Evolutionary conservation across 2,888 invertebrate genomes (phyloP).

Genomic region (Campoletis raptor): DNA sequence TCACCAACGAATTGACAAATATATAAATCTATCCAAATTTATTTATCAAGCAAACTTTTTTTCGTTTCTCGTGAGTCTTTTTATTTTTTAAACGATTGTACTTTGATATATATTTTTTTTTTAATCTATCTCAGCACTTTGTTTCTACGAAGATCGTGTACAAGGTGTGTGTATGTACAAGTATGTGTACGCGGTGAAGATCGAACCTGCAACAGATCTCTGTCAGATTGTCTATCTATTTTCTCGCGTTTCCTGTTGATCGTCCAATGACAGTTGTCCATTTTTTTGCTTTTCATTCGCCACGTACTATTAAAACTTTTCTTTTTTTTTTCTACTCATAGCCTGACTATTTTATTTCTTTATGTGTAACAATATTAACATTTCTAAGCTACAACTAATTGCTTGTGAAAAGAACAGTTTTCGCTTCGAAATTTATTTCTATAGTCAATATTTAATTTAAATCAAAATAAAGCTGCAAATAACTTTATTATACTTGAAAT

Average conservation of each 20-base stretch:
- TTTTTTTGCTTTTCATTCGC: not conserved
- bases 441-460: not conserved
- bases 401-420: not conserved
- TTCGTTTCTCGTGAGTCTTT: conserved; percentile 4
- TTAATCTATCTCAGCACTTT: conserved; percentile 53
- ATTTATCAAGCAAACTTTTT: not conserved
- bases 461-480: not conserved
- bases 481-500: not conserved
- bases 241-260: conserved; percentile 6
- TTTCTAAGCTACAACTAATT: not conserved
- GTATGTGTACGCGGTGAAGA: conserved; percentile 67
- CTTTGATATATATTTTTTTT: not conserved
- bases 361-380: not conserved
- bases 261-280: conserved; percentile 16
- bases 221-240: conserved; percentile 54
- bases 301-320: not conserved
- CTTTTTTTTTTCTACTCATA: conserved; percentile 1
- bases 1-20: conserved; percentile 7
- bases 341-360: not conserved
- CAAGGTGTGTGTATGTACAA: conserved; percentile 62
- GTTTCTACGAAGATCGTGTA: conserved; percentile 57
- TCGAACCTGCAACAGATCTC: conserved; percentile 68
- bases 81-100: conserved; percentile 23
- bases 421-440: not conserved
- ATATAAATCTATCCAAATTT: not conserved